phyloP scores from a whole-genome alignment of 2,113 vertebrate species.

The Lanius collurio region DNA sequence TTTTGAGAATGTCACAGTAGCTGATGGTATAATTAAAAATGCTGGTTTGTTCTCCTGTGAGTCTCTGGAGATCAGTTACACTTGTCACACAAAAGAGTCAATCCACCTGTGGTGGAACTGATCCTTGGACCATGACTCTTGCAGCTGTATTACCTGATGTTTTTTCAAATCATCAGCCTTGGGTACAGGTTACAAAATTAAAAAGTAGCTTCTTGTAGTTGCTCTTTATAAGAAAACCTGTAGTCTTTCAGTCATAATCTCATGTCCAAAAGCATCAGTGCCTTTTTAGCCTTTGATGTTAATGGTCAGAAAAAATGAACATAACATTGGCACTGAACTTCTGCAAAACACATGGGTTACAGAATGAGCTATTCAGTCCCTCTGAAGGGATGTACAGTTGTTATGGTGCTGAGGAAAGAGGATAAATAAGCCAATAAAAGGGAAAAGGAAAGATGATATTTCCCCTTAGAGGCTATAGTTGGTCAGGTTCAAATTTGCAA shows the following conservation, averaged over 20 bases:
- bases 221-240: not conserved
- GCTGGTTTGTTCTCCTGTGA: not conserved
- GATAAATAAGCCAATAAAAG: not conserved
- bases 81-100: not conserved
- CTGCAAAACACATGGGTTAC: not conserved
- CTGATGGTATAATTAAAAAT: not conserved
- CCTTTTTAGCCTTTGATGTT: not conserved
- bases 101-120: not conserved
- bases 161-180: not conserved
- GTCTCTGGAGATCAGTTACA: not conserved
- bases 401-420: not conserved
- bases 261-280: not conserved
- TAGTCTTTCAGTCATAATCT: not conserved
- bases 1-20: not conserved
- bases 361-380: not conserved
- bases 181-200: not conserved
- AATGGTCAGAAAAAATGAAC: not conserved
- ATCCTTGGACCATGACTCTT: not conserved
- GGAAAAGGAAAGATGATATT: not conserved
- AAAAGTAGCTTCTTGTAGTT: not conserved
- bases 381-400: not conserved
- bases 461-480: not conserved
- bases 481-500: constrained; percentile 15
- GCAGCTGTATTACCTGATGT: not conserved
- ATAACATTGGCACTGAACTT: not conserved